These are phyloP conservation scores for Halictus rubicundus DNA, from an alignment of 1,140 invertebrate species.

Conservation along the genomic window DNA sequence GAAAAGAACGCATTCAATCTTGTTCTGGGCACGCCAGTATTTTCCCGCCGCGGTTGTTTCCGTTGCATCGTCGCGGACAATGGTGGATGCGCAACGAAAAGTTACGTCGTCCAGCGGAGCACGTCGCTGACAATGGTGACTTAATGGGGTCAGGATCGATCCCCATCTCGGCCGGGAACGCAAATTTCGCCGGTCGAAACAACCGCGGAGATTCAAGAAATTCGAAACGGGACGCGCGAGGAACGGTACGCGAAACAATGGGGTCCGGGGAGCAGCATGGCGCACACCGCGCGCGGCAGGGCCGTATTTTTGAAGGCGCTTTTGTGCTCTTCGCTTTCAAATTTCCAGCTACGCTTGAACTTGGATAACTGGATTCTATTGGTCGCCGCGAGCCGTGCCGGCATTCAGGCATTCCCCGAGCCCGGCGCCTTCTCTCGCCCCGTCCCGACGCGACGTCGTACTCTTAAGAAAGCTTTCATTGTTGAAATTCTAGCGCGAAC, in stretches of 20 bases:
- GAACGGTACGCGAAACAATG: slow-evolving; percentile 20
- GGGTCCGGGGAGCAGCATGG: background rate
- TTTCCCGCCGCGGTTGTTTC: too few species aligned
- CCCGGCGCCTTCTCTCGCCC: too few species aligned
- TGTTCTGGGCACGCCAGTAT: too few species aligned
- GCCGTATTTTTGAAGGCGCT: slow-evolving; percentile 40
- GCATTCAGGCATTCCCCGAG: slow-evolving; percentile 10
- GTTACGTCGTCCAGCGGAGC: background rate
- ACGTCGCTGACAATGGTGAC: background rate
- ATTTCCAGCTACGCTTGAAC: slow-evolving; percentile 50
- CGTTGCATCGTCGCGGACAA: too few species aligned
- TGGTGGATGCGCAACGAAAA: background rate
- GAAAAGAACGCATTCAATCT: too few species aligned
- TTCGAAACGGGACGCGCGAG: slow-evolving; percentile 7
- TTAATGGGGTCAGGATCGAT: background rate
- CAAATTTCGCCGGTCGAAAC: slow-evolving; percentile 15
- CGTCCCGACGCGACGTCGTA: slow-evolving; percentile 10
- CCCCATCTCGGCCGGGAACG: too few species aligned
- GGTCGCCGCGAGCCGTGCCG: slow-evolving; percentile 28
- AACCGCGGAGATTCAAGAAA: slow-evolving; percentile 25
- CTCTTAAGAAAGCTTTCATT: slow-evolving; percentile 61
- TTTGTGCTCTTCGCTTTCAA: slow-evolving; percentile 46
- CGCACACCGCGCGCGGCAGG: background rate
- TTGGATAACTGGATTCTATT: slow-evolving; percentile 59
- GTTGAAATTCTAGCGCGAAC: slow-evolving; percentile 52